These are phyloP conservation scores for Trachelus stipa DNA, from an alignment of 2,888 invertebrate species.

Conservation along the genomic window DNA sequence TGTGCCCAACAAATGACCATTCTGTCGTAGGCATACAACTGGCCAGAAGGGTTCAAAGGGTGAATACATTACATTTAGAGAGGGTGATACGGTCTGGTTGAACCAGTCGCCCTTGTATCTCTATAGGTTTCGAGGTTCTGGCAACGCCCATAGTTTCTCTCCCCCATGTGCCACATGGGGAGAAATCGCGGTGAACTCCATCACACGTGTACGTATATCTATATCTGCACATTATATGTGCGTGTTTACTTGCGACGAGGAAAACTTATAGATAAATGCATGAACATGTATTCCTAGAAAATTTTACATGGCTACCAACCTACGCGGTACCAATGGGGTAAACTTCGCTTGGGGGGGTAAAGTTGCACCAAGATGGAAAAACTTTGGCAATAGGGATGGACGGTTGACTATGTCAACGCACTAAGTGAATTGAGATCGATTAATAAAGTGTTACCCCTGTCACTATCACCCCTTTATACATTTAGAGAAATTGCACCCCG, in stretches of 20 bases:
- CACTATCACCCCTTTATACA: not conserved
- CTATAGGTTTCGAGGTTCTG: constrained; percentile 12
- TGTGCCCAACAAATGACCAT: constrained; percentile 41
- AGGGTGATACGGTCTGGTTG: constrained; percentile 17
- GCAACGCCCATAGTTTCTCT: not conserved
- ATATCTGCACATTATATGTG: not conserved
- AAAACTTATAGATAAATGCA: not conserved
- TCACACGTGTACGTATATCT: not conserved
- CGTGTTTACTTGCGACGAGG: not conserved
- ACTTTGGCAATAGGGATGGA: not conserved
- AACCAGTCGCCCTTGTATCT: constrained; percentile 19
- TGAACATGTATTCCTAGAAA: not conserved
- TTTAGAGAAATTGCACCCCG: not conserved
- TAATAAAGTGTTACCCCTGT: not conserved
- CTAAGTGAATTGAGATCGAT: not conserved
- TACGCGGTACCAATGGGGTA: not conserved
- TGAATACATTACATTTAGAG: constrained; percentile 33
- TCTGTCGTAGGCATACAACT: constrained; percentile 32
- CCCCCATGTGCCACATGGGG: not conserved
- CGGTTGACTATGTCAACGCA: not conserved
- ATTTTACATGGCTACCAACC: not conserved
- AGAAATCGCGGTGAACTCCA: not conserved
- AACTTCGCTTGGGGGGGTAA: not conserved
- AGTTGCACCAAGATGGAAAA: not conserved
- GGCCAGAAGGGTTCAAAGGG: constrained; percentile 35